Percentiles rank a stretch among this genome's conserved stretches.
Conservation (phyloP, 2,888 invertebrate species). For the Eulithis prunata region DNA sequence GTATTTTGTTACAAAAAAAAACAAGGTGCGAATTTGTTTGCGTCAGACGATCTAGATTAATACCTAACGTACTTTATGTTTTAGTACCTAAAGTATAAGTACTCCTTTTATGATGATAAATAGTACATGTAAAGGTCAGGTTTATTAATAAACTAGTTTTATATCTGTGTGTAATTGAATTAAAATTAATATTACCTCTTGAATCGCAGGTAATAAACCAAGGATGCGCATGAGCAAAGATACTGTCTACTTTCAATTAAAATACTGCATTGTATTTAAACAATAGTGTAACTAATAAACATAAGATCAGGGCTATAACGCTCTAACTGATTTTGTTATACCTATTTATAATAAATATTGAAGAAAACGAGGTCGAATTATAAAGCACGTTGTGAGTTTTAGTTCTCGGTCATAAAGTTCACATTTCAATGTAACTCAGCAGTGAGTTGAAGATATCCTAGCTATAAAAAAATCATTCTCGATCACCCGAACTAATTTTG, state of each 20-base stretch:
- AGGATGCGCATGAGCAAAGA: constrained; percentile 52
- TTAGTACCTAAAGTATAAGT: constrained; percentile 2
- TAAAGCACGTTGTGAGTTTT: background rate
- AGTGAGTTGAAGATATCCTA: background rate
- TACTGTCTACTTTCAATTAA: constrained; percentile 53
- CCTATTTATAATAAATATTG: constrained; percentile 20
- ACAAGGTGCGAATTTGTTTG: constrained; percentile 28
- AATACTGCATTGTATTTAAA: constrained; percentile 50
- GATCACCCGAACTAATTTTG: background rate
- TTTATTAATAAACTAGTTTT: background rate
- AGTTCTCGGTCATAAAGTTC: constrained; percentile 1
- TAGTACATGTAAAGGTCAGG: constrained; percentile 8
- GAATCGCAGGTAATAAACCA: constrained; percentile 28
- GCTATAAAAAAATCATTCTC: background rate
- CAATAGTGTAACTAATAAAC: constrained; percentile 44
- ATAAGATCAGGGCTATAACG: constrained; percentile 38
- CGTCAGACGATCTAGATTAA: constrained; percentile 16
- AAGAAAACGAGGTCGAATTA: constrained; percentile 2
- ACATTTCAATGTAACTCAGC: constrained; percentile 1
- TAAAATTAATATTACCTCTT: constrained; percentile 16
- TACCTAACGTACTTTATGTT: constrained; percentile 22
- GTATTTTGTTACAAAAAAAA: constrained; percentile 54
- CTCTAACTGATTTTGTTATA: constrained; percentile 33
- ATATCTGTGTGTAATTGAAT: constrained; percentile 5
- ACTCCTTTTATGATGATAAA: constrained; percentile 9